These are phyloP conservation scores for Linepithema humile DNA, from an alignment of 1,140 invertebrate genomes.

Conservation along the genomic window DNA sequence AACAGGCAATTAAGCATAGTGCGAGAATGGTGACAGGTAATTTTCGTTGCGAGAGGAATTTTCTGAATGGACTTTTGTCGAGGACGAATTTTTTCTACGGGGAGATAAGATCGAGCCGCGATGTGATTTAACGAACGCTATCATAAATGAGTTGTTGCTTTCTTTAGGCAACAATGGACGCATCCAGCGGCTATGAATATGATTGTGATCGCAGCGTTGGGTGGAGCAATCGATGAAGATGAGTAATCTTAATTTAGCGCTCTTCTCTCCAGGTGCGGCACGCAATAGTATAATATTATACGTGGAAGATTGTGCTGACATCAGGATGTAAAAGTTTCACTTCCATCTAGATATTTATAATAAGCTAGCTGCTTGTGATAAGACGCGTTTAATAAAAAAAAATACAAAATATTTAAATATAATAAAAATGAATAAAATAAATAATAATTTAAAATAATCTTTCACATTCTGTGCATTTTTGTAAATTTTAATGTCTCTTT, in stretches of 20 bases:
- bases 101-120: constrained; percentile 5
- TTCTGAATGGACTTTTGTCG: constrained; percentile 21
- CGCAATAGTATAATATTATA: background rate
- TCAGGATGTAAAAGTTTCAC: background rate
- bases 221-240: constrained; percentile 29
- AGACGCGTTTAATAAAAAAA: background rate
- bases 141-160: constrained; percentile 25
- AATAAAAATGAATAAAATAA: background rate
- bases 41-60: background rate
- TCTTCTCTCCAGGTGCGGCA: constrained; percentile 30
- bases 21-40: constrained; percentile 25
- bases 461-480: background rate
- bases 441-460: background rate
- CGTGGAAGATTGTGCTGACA: background rate
- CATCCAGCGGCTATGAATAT: background rate
- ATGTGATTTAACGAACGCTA: constrained; percentile 9
- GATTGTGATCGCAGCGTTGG: constrained; percentile 16
- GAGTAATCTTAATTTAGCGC: constrained; percentile 50
- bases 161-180: constrained; percentile 30
- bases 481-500: no score
- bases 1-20: constrained; percentile 29
- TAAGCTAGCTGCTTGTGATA: background rate
- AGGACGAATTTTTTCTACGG: background rate
- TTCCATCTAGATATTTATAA: background rate
- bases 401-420: background rate